These are phyloP conservation scores for Cybosia mesomella DNA, from an alignment of 2,888 invertebrate species.

Conservation along the genomic window DNA sequence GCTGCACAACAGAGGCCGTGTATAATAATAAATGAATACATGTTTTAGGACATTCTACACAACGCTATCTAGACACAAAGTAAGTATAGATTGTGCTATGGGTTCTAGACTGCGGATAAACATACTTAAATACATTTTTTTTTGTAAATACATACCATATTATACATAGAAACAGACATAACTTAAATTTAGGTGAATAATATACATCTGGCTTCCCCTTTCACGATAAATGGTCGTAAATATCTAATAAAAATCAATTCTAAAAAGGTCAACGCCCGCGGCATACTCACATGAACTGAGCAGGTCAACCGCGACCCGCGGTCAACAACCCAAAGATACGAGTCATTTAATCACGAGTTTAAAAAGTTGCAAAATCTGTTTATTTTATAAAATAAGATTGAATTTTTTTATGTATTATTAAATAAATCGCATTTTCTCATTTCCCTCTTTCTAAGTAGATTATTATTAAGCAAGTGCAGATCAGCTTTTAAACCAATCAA, in stretches of 20 bases:
- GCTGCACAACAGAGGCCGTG: too few relatives aligned
- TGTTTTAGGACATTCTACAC: too few relatives aligned
- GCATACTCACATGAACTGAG: not conserved
- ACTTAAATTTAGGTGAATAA: too few relatives aligned
- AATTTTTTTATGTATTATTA: not conserved
- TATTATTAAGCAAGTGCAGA: not conserved
- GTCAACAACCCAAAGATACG: not conserved
- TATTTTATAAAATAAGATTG: not conserved
- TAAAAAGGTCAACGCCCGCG: not conserved
- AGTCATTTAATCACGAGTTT: not conserved
- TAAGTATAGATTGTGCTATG: too few relatives aligned
- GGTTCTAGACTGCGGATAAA: too few relatives aligned
- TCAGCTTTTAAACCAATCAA: conserved; percentile 1
- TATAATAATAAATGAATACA: too few relatives aligned
- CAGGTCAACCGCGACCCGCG: not conserved
- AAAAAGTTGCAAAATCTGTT: not conserved
- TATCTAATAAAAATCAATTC: not conserved
- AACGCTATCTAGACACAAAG: too few relatives aligned
- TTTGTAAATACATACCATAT: too few relatives aligned
- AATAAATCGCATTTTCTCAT: not conserved
- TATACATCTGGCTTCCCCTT: not conserved
- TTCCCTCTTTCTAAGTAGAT: not conserved
- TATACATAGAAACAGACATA: too few relatives aligned
- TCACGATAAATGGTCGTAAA: not conserved
- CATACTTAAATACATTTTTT: too few relatives aligned